These are phyloP conservation scores for Zaprionus davidi DNA, from an alignment of 1,140 invertebrate species.

Conservation along the genomic window DNA sequence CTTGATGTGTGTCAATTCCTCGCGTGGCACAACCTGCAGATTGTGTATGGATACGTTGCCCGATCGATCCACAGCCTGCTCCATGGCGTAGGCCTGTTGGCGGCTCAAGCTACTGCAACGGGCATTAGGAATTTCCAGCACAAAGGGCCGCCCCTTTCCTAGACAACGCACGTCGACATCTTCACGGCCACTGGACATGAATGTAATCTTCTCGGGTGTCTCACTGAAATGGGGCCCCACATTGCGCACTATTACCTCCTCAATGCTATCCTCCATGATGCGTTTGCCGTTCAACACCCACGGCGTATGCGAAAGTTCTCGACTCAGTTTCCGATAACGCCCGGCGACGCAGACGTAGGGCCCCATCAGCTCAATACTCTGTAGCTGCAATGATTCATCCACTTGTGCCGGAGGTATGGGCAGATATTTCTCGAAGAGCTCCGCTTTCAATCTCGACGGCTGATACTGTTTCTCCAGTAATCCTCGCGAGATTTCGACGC, in stretches of 20 bases:
- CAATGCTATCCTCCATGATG: conserved; percentile 93
- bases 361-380: conserved; percentile 85
- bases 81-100: conserved; percentile 83
- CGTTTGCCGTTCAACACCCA: conserved; percentile 94
- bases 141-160: conserved; percentile 94
- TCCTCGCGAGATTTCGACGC: conserved; percentile 85
- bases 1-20: conserved; percentile 90
- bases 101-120: conserved; percentile 85
- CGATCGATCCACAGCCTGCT: conserved; percentile 87
- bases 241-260: conserved; percentile 92
- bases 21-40: conserved; percentile 88
- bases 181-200: conserved; percentile 96
- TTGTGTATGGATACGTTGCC: conserved; percentile 87
- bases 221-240: conserved; percentile 85
- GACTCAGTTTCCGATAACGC: conserved; percentile 94
- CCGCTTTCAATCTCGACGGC: conserved; percentile 78
- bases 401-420: conserved; percentile 84
- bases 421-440: conserved; percentile 85
- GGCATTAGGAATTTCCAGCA: conserved; percentile 91
- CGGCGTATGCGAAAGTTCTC: conserved; percentile 95
- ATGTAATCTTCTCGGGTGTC: conserved; percentile 85
- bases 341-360: conserved; percentile 87
- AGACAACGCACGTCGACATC: conserved; percentile 95
- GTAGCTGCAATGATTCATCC: conserved; percentile 74
- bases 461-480: conserved; percentile 85